These are phyloP conservation scores for Lamellibrachia satsuma DNA, from an alignment of 2,888 invertebrate genomes.

Conservation along the genomic window DNA sequence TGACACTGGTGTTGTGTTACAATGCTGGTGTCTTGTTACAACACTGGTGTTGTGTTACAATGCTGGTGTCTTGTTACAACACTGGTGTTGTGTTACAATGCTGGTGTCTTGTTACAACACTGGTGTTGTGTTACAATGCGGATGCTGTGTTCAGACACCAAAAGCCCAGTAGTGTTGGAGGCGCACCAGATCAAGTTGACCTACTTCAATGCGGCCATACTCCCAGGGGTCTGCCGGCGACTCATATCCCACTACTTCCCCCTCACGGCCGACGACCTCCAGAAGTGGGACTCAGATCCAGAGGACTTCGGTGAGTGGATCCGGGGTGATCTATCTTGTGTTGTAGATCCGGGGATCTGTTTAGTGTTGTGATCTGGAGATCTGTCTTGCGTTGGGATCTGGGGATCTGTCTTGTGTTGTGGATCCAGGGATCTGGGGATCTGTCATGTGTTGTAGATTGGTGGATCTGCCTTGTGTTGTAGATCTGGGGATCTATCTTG, in stretches of 20 bases:
- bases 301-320: constrained; percentile 79
- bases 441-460: too few species aligned
- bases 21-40: too few species aligned
- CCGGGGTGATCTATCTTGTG: neutral
- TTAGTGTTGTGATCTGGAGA: neutral
- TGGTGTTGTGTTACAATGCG: neutral
- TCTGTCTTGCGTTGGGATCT: too few species aligned
- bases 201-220: constrained; percentile 80
- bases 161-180: constrained; percentile 68
- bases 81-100: too few species aligned
- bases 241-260: constrained; percentile 89
- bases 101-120: too few species aligned
- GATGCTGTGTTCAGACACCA: constrained; percentile 30
- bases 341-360: neutral
- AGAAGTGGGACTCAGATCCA: constrained; percentile 88
- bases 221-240: constrained; percentile 84
- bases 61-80: too few species aligned
- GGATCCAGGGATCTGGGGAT: too few species aligned
- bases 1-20: too few species aligned
- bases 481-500: neutral
- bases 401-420: too few species aligned
- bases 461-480: too few species aligned
- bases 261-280: constrained; percentile 83
- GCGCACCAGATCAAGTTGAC: constrained; percentile 78
- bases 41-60: too few species aligned